Evolutionary conservation across 2,888 invertebrate species (phyloP), one percentile per base, ranked within the genome.

Genomic region (Pandemis cinnamomeana): DNA sequence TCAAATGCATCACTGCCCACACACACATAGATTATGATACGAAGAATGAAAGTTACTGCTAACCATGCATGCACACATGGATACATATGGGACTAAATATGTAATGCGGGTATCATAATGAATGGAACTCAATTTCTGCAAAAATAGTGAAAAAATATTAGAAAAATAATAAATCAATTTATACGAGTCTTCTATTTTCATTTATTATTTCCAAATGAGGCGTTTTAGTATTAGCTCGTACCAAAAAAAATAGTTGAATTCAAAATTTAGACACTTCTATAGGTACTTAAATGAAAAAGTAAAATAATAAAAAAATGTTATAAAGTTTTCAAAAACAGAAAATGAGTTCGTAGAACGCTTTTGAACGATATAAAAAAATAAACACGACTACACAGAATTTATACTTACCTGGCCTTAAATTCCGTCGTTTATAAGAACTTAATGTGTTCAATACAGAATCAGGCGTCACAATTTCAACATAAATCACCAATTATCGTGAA

Each of bases 101-200:
- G 36, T 53, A 71, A 75, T 71, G 71, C 51, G 62, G 71, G 67
- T 68, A 67, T 27, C 68, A 66, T 53, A 51, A 72, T 71, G 67
- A 71, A 51, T 51, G 72, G 72, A 79, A 86, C 85, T 84, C 86
- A 84, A 83, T 82, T 79, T 79, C 86, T 84, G 83, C 81, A 80
- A 79, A 78, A 61, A 1, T 7, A 46, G 3, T 36, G 8, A 58
- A 66, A 1, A 10, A 42, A 41, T 53, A 53, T 53, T 42, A 7
- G 8, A 2, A 46, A 44, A 10, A 63, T 44, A 41, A 15, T 63
- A 20, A 10, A 8, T 11, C 15, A 4, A n/a, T 7, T 48, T 36
- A 51, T 6, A n/a, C 7, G 20, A 8, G 44, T 48, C 13, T 13
- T 10, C 6, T 13, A 36, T 48, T 48, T 48, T 48, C 20, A 20